Conservation (phyloP, 2,113 vertebrate species). For the Pollachius pollachius region DNA sequence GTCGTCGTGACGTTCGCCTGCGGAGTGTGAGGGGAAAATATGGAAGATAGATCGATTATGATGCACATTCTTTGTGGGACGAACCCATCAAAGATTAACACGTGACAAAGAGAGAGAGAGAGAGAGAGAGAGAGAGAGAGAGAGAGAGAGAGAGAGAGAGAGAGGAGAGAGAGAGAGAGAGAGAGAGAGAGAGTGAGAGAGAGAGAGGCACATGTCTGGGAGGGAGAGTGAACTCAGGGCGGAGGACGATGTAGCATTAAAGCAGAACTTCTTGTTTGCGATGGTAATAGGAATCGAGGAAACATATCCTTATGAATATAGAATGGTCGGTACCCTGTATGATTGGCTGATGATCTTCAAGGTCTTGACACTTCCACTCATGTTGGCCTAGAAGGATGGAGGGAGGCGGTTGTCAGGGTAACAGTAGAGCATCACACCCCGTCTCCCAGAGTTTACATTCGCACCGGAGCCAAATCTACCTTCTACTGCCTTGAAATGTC, state of each 20-base stretch:
- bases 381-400: constrained; percentile 12
- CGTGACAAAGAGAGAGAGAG: background rate
- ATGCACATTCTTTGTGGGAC: background rate
- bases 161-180: too few relatives aligned
- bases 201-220: too few relatives aligned
- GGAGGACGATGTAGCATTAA: background rate
- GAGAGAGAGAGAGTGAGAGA: too few relatives aligned
- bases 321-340: constrained; percentile 16
- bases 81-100: constrained; percentile 1
- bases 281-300: too few relatives aligned
- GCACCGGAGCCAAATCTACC: too few relatives aligned
- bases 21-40: background rate
- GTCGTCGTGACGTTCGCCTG: constrained; percentile 4
- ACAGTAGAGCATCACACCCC: too few relatives aligned
- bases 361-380: constrained; percentile 10
- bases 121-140: too few relatives aligned
- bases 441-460: too few relatives aligned
- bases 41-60: background rate
- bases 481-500: too few relatives aligned
- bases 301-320: background rate
- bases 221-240: background rate
- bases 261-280: too few relatives aligned
- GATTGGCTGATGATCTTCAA: constrained; percentile 17
- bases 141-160: too few relatives aligned
- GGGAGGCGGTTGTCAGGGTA: background rate